Evolutionary conservation across 1,140 invertebrate species (phyloP).

Genomic region (Lordiphosa collinella): DNA sequence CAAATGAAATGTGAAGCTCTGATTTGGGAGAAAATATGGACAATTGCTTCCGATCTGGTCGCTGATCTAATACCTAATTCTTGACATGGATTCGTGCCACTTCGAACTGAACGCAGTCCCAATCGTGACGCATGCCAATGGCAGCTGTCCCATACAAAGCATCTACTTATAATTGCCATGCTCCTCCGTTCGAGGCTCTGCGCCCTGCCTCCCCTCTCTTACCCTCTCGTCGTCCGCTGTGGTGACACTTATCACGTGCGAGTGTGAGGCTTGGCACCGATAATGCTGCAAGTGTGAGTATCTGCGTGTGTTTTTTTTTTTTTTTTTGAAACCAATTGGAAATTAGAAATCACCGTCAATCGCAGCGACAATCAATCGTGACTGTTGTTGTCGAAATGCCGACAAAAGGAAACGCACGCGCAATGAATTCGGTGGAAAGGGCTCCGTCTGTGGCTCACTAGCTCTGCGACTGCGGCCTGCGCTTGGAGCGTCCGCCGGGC

Average conservation of each 20-base stretch:
- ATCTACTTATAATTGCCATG: conserved; percentile 51
- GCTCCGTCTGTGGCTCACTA: conserved; percentile 9
- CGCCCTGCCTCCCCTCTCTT: conserved; percentile 7
- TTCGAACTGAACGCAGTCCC: conserved; percentile 6
- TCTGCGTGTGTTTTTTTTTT: conserved; percentile 15
- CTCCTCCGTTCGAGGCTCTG: neutral
- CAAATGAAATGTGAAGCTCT: too few relatives aligned
- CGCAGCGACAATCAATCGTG: conserved; percentile 73
- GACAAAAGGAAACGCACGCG: conserved; percentile 68
- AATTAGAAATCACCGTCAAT: conserved; percentile 72
- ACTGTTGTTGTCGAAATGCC: conserved; percentile 67
- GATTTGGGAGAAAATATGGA: too few relatives aligned
- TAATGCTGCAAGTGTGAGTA: conserved; percentile 28
- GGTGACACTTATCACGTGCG: conserved; percentile 55
- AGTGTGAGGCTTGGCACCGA: conserved; percentile 35
- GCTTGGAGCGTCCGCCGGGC: conserved; percentile 1
- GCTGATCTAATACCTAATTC: neutral
- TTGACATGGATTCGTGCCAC: neutral
- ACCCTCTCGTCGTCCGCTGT: neutral
- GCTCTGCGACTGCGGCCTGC: conserved; percentile 12
- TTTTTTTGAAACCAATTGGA: conserved; percentile 64
- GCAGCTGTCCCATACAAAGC: conserved; percentile 52
- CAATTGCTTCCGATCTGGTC: too few relatives aligned
- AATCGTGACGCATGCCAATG: conserved; percentile 49
- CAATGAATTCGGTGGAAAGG: conserved; percentile 46